A percentile compares a stretch with the other conserved stretches of the same genome.
These are phyloP conservation scores for Cheilosia scutellata DNA, from an alignment of 2,888 invertebrate genomes.

Conservation along the genomic window DNA sequence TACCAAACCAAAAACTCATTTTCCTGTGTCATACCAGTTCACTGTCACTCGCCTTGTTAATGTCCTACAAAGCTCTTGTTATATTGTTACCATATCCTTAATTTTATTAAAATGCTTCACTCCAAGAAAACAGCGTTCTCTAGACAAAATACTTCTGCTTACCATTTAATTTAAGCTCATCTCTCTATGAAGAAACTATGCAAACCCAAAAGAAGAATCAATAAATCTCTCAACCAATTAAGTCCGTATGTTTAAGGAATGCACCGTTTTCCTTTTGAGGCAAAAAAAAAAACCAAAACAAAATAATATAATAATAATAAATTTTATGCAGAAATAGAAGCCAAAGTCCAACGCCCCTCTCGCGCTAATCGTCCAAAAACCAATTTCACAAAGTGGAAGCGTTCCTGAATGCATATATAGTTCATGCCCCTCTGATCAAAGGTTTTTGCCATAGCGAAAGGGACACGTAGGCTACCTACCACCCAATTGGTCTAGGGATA, in stretches of 20 bases:
- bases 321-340: slow-evolving; percentile 16
- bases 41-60: no score
- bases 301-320: slow-evolving; percentile 7
- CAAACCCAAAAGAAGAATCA: slow-evolving; percentile 1
- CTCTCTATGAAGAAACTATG: not conserved
- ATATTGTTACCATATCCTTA: no score
- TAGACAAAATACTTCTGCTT: no score
- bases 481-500: not conserved
- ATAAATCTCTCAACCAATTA: slow-evolving; percentile 45
- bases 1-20: no score
- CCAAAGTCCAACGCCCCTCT: slow-evolving; percentile 26
- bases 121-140: no score
- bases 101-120: no score
- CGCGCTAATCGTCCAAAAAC: slow-evolving; percentile 58
- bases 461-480: slow-evolving; percentile 12
- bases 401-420: slow-evolving; percentile 44
- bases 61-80: no score
- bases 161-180: not conserved
- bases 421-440: slow-evolving; percentile 76
- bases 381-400: slow-evolving; percentile 57
- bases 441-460: slow-evolving; percentile 36
- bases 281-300: not conserved
- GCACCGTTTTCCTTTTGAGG: not conserved
- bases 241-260: not conserved
- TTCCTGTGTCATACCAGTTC: no score